Base-by-base conservation (phyloP, 2,113 vertebrate genomes). In the Pterocles burchelli region DNA sequence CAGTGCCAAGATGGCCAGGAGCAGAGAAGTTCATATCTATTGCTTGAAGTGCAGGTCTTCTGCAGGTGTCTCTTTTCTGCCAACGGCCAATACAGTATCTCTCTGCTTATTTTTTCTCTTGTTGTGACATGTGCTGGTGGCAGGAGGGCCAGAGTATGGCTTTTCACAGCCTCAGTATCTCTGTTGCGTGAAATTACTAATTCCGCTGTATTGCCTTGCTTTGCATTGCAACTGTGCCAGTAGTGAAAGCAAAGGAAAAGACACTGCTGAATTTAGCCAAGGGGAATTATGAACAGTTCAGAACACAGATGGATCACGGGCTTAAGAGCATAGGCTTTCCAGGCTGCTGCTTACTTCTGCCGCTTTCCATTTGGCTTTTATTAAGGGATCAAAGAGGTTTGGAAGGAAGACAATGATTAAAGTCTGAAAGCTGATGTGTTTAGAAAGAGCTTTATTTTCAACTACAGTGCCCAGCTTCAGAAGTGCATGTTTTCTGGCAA, bases 351-450 rank as follows among this genome's bases (percentile, higher is more conserved):
- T 74, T 68, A 52, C 89, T 70, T 91, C 67, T 95, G 91, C 65
- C 2, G 0, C 24, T 5, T 89, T 49, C 62, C 74, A 70, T 96
- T 96, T 95, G 91, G 91, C 71, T 91, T 93, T 87, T 87, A 48
- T 93, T 91, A 88, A 74, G 62, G 78, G 82, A 94, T 94, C 94
- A 96, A 90, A 97, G 94, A 65, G 24, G 21, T 85, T 91, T 74
- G 17, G 43, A 48, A 58, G 82, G 67, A 80, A 66, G 85, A 74
- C 71, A 63, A 31, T 94, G 81, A 80, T 67, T 88, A 22, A 91
- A 72, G 28, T 81, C 73, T 94, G 74, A 88, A 87, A 93, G 85
- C 91, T 78, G 65, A 28, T 84, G 68, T 46, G 11, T 82, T 95
- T 67, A 57, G 57, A 80, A 67, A 54, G 49, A 81, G 31, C 54